These are phyloP conservation scores for Amblyteles armatorius DNA, from an alignment of 2,888 invertebrate species.

Conservation along the genomic window DNA sequence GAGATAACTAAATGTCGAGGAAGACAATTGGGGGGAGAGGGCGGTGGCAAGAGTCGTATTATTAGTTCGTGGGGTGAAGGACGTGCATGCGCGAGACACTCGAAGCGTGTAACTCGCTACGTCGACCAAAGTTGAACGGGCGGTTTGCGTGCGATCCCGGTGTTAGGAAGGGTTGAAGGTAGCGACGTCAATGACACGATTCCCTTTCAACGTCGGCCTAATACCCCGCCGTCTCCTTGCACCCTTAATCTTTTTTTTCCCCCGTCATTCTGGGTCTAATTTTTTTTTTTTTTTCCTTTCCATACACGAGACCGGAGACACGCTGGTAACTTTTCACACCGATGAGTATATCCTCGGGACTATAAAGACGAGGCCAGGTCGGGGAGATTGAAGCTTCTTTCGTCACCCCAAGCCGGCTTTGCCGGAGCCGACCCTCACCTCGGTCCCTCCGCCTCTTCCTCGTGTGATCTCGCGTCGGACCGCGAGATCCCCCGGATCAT, in stretches of 20 bases:
- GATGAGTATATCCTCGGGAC: constrained; percentile 42
- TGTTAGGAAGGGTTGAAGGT: background rate
- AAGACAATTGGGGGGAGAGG: constrained; percentile 55
- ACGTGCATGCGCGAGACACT: background rate
- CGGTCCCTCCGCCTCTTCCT: constrained; percentile 38
- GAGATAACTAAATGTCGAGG: constrained; percentile 63
- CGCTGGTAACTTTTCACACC: constrained; percentile 55
- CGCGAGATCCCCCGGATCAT: constrained; percentile 67
- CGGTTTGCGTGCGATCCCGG: constrained; percentile 18
- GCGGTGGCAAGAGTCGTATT: background rate
- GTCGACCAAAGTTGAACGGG: constrained; percentile 7
- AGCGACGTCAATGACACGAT: constrained; percentile 50
- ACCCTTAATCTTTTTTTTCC: background rate
- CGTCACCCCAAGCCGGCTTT: constrained; percentile 68
- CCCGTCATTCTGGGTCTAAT: background rate
- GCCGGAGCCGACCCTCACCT: constrained; percentile 58
- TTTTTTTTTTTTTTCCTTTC: constrained; percentile 21
- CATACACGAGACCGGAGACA: constrained; percentile 1
- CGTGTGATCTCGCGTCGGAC: constrained; percentile 56
- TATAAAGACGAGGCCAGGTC: constrained; percentile 53
- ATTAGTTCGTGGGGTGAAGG: constrained; percentile 3
- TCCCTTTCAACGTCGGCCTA: constrained; percentile 43
- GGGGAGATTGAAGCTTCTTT: constrained; percentile 66
- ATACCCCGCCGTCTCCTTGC: constrained; percentile 11
- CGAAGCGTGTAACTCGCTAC: constrained; percentile 51